Conservation (phyloP, 1,140 invertebrate species). For the Radopholus similis region DNA sequence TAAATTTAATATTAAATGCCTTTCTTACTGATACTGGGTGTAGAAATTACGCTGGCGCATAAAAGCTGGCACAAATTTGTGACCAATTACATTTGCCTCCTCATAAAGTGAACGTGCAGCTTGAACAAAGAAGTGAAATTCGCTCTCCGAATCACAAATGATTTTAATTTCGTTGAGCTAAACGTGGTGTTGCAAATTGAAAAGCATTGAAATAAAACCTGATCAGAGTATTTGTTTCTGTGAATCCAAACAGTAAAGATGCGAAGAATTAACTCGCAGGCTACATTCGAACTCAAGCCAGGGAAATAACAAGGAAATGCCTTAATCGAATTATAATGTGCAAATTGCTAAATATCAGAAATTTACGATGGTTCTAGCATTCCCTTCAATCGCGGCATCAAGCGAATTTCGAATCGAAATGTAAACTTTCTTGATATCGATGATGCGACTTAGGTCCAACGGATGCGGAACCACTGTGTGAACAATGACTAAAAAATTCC, state of each 20-base stretch:
- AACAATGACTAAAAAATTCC: constrained; percentile 38
- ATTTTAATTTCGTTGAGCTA: constrained; percentile 36
- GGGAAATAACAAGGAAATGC: constrained; percentile 42
- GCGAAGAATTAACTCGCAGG: constrained; percentile 35
- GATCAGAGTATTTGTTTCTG: constrained; percentile 23
- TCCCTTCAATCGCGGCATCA: constrained; percentile 28
- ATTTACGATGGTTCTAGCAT: constrained; percentile 38
- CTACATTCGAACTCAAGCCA: constrained; percentile 6
- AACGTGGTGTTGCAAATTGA: background rate
- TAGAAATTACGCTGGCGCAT: constrained; percentile 6
- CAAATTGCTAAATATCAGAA: constrained; percentile 3
- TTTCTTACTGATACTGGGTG: background rate
- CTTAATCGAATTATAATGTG: constrained; percentile 7
- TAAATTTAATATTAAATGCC: background rate
- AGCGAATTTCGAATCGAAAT: constrained; percentile 37
- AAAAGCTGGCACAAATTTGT: constrained; percentile 17
- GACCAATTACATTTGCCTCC: constrained; percentile 20
- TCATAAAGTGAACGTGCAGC: constrained; percentile 17
- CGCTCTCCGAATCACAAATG: constrained; percentile 29
- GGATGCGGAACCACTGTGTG: constrained; percentile 32
- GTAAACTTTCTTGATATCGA: constrained; percentile 34
- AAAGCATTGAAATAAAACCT: constrained; percentile 8
- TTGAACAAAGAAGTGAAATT: constrained; percentile 13
- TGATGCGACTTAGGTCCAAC: constrained; percentile 14
- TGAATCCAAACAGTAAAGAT: constrained; percentile 42